These are phyloP conservation scores for Melieria crassipennis DNA, from an alignment of 2,888 invertebrate genomes.

Conservation along the genomic window DNA sequence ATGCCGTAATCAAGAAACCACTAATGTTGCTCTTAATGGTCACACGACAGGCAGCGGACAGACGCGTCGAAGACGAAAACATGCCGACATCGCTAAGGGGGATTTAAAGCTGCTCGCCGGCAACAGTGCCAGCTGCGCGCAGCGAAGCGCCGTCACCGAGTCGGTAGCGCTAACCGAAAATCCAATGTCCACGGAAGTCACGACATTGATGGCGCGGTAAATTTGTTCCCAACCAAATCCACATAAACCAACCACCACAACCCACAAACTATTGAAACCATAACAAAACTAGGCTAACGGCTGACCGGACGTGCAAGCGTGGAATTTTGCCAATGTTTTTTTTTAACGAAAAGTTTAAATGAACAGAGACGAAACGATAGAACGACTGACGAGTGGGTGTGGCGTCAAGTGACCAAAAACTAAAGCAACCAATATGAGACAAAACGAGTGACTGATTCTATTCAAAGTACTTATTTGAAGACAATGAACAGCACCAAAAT, in stretches of 20 bases:
- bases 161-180: constrained; percentile 63
- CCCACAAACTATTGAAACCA: neutral
- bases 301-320: no score
- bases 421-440: no score
- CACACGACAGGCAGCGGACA: constrained; percentile 62
- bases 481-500: no score
- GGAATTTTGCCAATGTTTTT: no score
- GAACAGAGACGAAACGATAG: no score
- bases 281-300: no score
- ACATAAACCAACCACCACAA: constrained; percentile 10
- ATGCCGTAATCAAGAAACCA: constrained; percentile 68
- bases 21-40: constrained; percentile 65
- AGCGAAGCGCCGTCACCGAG: constrained; percentile 56
- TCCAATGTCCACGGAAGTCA: constrained; percentile 61
- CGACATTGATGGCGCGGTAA: constrained; percentile 62
- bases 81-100: constrained; percentile 57
- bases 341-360: no score
- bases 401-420: no score
- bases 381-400: no score
- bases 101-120: constrained; percentile 59
- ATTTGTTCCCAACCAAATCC: constrained; percentile 30
- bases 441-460: no score
- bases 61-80: constrained; percentile 58
- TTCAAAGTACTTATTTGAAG: no score
- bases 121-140: constrained; percentile 43